Evolutionary conservation across 2,797 vertebrate species (phyloP).

Genomic region (Synanceia verrucosa): DNA sequence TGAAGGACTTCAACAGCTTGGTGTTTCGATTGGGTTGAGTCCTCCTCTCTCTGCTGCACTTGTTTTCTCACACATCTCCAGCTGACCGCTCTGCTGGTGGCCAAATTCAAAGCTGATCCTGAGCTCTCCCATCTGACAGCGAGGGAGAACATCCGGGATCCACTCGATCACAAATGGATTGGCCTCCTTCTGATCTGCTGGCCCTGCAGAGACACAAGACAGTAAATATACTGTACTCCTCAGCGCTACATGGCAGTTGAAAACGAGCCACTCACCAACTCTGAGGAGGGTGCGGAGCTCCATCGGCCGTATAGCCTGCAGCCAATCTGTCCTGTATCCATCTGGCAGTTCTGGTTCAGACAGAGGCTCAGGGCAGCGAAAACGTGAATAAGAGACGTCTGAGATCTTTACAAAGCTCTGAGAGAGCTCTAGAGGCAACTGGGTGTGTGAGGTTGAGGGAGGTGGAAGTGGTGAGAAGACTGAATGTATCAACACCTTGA

Average conservation of each 20-base stretch:
- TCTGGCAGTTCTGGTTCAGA: constrained; percentile 80
- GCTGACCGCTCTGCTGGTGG: constrained; percentile 87
- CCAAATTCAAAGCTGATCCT: constrained; percentile 90
- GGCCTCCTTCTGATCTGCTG: constrained; percentile 86
- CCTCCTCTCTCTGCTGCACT: constrained; percentile 31
- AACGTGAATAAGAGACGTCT: constrained; percentile 88
- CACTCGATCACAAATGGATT: constrained; percentile 92
- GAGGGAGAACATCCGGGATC: constrained; percentile 91
- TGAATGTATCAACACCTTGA: background rate
- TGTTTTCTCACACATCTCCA: constrained; percentile 66
- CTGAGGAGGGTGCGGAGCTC: constrained; percentile 93
- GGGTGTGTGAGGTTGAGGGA: background rate
- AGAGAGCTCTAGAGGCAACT: constrained; percentile 91
- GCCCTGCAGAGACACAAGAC: constrained; percentile 69
- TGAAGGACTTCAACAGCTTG: constrained; percentile 40
- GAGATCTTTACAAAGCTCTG: constrained; percentile 92
- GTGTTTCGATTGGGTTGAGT: constrained; percentile 28
- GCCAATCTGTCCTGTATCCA: constrained; percentile 80
- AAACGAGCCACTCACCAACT: constrained; percentile 84
- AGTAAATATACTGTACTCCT: background rate
- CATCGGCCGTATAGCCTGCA: constrained; percentile 88
- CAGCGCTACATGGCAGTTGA: background rate
- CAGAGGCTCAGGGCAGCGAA: constrained; percentile 84
- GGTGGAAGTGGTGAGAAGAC: background rate
- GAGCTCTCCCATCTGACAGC: constrained; percentile 88